Evolutionary conservation across 35 echinoderm and acorn worm species (phyloP), one percentile per base, ranked within the genome.

Genomic region (Apostichopus parvimensis): DNA sequence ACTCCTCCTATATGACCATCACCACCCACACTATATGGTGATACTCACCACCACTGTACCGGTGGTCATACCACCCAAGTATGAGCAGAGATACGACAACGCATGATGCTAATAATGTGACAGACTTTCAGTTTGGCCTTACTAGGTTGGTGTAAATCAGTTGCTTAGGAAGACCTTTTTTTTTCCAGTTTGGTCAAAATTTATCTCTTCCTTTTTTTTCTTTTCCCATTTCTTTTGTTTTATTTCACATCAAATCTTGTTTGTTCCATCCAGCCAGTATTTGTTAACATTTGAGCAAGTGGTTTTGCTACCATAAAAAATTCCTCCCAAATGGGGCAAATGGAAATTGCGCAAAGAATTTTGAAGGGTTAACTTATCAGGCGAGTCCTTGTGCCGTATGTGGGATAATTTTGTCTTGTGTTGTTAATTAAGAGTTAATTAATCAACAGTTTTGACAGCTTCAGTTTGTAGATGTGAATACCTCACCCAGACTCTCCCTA

Each of bases 111-210:
- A 28, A 75, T 20, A 18, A 75, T 75, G 17, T 75, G 71, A 75
- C 17, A 75, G 71, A 84, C 81, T 84, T 84, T 84, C 81, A 56
- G 53, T 84, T 84, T 84, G 81, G 57, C 81, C 81, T 20, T 55
- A 59, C 81, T 23, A n/a, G 81, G 81, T 84, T 59, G 57, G 81
- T 84, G 81, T 84, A n/a, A 18, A 84, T 84, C 81, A 56, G 57
- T 84, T 84, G 81, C 55, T 84, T 84, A 10, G 81, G 56, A 80
- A 13, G 71, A 75, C 71, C 71, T n/a, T 75, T 75, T 14, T 73
- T 75, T 75, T 68, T 68, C 18, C 71, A 75, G 71, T 75, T 75
- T 75, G 71, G 71, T 75, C 71, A 20, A 75, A 22, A 75, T 68
- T 66, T 66, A 66, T 66, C 62, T 17, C 62, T 17, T 9, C 4